Percentiles rank a stretch among this genome's conserved stretches.
These are phyloP conservation scores for Triplophysa tibetana DNA, from an alignment of 2,113 vertebrate genomes.

Conservation along the genomic window DNA sequence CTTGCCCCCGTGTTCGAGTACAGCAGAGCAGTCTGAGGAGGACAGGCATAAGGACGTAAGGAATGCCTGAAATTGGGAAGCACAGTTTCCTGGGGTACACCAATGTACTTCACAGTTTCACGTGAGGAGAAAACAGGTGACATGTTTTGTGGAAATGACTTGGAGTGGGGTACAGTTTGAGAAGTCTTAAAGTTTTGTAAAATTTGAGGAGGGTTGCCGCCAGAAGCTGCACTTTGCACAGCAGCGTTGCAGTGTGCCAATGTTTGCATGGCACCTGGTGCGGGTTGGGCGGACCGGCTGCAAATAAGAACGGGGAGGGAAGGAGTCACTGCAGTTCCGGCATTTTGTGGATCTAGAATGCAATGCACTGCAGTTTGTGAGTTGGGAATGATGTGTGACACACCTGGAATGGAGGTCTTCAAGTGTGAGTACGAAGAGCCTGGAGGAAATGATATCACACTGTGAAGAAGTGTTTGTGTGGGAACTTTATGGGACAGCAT, in stretches of 20 bases:
- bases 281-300: conserved; percentile 21
- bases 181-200: conserved; percentile 64
- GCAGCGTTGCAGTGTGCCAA: conserved; percentile 4
- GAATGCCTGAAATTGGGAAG: conserved; percentile 60
- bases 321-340: not conserved
- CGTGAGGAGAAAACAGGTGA: conserved; percentile 23
- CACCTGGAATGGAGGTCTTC: not conserved
- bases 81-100: conserved; percentile 45
- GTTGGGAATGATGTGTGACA: not conserved
- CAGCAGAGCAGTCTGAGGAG: conserved; percentile 64
- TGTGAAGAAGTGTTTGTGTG: conserved; percentile 3
- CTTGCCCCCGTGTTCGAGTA: conserved; percentile 69
- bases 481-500: conserved; percentile 7
- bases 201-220: conserved; percentile 67
- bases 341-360: conserved; percentile 5
- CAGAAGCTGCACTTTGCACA: conserved; percentile 1
- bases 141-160: conserved; percentile 40
- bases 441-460: not conserved
- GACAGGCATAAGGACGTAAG: conserved; percentile 68
- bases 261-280: not conserved
- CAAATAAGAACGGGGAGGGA: conserved; percentile 22
- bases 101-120: conserved; percentile 33
- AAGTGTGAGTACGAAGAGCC: not conserved
- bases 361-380: conserved; percentile 11
- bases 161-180: conserved; percentile 65